These are phyloP conservation scores for Chelonus formosanus DNA, from an alignment of 2,888 invertebrate species.

Conservation along the genomic window DNA sequence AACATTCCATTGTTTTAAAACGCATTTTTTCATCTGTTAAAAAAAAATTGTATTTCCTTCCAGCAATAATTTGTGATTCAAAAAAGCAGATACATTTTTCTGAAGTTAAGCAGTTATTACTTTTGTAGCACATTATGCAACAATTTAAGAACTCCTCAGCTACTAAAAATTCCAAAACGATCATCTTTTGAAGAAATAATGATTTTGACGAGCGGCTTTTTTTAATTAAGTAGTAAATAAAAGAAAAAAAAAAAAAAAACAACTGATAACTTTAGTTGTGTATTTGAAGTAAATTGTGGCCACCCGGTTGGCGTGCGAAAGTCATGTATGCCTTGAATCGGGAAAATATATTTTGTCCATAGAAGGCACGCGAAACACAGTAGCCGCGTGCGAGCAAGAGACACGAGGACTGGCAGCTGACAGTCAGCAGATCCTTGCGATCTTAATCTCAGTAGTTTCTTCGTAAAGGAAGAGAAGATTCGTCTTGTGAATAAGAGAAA, in stretches of 20 bases:
- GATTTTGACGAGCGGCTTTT: too few species aligned
- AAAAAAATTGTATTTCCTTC: background rate
- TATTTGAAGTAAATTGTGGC: slow-evolving; percentile 1
- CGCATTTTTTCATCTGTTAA: background rate
- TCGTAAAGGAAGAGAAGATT: slow-evolving; percentile 45
- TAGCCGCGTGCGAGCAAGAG: slow-evolving; percentile 41
- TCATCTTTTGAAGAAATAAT: too few species aligned
- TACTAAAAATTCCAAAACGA: too few species aligned
- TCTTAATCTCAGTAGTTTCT: slow-evolving; percentile 58
- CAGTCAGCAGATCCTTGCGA: slow-evolving; percentile 57
- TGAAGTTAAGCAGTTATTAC: too few species aligned
- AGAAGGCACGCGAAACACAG: slow-evolving; percentile 46
- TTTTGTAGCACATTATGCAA: too few species aligned
- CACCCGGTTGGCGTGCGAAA: slow-evolving; percentile 11
- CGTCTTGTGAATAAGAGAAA: slow-evolving; percentile 34
- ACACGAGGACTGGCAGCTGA: slow-evolving; percentile 54
- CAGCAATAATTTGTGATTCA: too few species aligned
- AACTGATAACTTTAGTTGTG: background rate
- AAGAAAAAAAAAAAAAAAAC: too few species aligned
- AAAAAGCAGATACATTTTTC: too few species aligned
- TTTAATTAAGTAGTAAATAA: too few species aligned
- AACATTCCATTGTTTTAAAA: background rate
- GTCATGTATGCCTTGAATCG: slow-evolving; percentile 3
- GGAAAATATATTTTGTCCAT: slow-evolving; percentile 39
- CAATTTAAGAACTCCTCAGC: too few species aligned